phyloP scores from a whole-genome alignment of 2,888 invertebrate genomes.

The Herminia tarsipennalis region DNA sequence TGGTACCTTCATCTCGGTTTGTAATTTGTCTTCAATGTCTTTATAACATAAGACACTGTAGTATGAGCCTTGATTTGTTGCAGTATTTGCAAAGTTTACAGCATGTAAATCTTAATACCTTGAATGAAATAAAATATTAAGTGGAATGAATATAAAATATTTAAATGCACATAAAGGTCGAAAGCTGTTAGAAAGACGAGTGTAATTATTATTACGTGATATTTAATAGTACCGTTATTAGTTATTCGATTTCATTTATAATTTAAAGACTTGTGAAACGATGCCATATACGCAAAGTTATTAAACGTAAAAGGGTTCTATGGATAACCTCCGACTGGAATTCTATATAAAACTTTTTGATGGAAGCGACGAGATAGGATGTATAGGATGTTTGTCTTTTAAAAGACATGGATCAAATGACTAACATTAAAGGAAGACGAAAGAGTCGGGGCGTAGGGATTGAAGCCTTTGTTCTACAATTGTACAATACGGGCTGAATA shows the following conservation, averaged over 20 bases:
- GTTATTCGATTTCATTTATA: constrained; percentile 46
- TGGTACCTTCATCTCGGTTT: too few species aligned
- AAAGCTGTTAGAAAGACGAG: constrained; percentile 33
- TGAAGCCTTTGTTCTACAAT: background rate
- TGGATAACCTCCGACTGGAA: constrained; percentile 36
- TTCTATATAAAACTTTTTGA: constrained; percentile 25
- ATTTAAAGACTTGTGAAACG: constrained; percentile 46
- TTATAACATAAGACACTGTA: too few species aligned
- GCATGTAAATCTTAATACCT: too few species aligned
- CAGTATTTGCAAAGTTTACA: background rate
- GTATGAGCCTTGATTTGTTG: too few species aligned
- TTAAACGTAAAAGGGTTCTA: constrained; percentile 53
- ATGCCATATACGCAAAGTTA: constrained; percentile 52
- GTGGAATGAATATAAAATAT: constrained; percentile 9
- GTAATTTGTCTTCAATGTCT: too few species aligned
- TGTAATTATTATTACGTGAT: constrained; percentile 33
- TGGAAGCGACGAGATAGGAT: background rate
- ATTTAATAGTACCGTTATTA: constrained; percentile 27
- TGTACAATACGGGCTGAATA: background rate
- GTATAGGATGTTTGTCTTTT: background rate
- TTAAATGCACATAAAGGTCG: constrained; percentile 12
- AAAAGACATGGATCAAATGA: too few species aligned
- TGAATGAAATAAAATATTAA: constrained; percentile 8
- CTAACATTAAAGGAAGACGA: too few species aligned
- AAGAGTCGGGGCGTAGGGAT: too few species aligned